A percentile compares a stretch with the other conserved stretches of the same genome.
Evolutionary conservation across 2,797 vertebrate species (phyloP).

Genomic region (Parauchenoglanis punctatus): DNA sequence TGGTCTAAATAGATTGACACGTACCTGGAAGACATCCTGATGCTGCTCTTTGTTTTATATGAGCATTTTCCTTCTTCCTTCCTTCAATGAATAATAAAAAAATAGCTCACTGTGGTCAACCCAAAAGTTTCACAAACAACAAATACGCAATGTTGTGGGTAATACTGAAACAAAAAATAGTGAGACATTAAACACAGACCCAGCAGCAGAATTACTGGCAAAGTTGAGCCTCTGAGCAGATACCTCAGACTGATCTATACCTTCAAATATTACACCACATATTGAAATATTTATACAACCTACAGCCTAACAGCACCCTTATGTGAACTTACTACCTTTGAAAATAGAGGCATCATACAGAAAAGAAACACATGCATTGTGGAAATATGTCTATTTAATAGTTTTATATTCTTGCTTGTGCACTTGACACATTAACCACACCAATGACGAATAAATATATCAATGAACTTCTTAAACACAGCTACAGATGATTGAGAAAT

Average conservation of each 20-base stretch:
- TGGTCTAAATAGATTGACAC: conserved; percentile 33
- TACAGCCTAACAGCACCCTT: neutral
- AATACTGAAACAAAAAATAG: neutral
- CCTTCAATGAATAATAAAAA: neutral
- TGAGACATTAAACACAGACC: neutral
- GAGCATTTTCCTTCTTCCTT: neutral
- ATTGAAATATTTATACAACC: neutral
- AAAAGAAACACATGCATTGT: neutral
- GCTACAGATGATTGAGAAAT: neutral
- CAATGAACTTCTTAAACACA: neutral
- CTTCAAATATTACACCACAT: neutral
- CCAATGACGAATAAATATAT: neutral
- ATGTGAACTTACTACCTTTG: neutral
- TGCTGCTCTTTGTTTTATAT: conserved; percentile 34
- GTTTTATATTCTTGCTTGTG: neutral
- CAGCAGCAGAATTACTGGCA: neutral
- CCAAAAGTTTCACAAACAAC: neutral
- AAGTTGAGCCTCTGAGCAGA: neutral
- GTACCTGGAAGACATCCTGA: conserved; percentile 19
- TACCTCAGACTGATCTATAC: neutral
- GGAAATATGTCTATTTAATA: neutral
- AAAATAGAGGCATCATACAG: neutral
- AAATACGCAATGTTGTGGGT: neutral
- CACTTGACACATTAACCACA: neutral
- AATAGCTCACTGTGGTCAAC: neutral